Percentiles rank a stretch among this genome's conserved stretches.
phyloP scores from a whole-genome alignment of 2,797 vertebrate species.

The Enteromius treurensis region DNA sequence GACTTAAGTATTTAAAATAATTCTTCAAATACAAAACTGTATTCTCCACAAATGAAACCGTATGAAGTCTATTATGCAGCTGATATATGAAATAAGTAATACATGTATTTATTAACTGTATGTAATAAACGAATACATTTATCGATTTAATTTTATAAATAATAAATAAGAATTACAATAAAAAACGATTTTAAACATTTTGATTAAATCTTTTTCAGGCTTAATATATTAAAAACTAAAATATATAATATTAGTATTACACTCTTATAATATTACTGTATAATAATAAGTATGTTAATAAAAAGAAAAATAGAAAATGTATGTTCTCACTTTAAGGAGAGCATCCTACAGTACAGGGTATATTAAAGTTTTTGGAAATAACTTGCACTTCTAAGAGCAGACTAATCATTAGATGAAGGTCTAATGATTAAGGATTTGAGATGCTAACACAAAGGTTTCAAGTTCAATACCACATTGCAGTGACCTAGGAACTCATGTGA shows the following conservation, averaged over 20 bases:
- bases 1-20: neutral
- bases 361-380: neutral
- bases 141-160: neutral
- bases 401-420: slow-evolving; percentile 32
- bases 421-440: slow-evolving; percentile 45
- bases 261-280: too few species aligned
- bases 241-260: too few species aligned
- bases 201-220: too few species aligned
- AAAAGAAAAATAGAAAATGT: neutral
- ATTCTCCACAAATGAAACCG: neutral
- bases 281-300: neutral
- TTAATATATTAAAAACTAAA: too few species aligned
- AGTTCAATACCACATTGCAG: slow-evolving; percentile 16
- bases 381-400: slow-evolving; percentile 21
- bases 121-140: neutral
- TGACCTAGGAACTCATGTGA: slow-evolving; percentile 21
- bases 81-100: neutral
- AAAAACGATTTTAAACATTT: neutral
- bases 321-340: neutral
- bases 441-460: slow-evolving; percentile 37
- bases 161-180: neutral
- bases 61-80: neutral
- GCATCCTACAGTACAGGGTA: neutral
- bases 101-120: neutral
- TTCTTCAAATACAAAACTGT: neutral